These are phyloP conservation scores for Xenopus laevis DNA, from an alignment of 2,113 vertebrate species.

Conservation along the genomic window DNA sequence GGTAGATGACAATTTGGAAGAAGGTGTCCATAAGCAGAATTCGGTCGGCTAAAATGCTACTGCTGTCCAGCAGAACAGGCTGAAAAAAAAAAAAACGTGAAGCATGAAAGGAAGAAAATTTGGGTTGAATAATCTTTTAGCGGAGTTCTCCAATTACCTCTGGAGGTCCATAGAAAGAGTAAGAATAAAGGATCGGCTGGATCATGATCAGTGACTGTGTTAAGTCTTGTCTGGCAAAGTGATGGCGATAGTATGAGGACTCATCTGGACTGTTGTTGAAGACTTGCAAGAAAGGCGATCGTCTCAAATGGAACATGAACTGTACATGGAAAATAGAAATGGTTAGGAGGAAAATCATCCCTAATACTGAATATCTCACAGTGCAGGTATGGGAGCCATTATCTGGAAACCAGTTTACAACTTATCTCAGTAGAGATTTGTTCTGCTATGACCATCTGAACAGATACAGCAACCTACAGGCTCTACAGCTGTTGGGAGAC, in stretches of 20 bases:
- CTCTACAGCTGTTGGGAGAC: too few species aligned
- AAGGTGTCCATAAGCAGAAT: constrained; percentile 97
- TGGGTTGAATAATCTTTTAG: not conserved
- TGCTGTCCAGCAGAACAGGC: constrained; percentile 96
- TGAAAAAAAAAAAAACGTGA: constrained; percentile 48
- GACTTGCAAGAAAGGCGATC: constrained; percentile 94
- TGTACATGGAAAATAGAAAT: constrained; percentile 47
- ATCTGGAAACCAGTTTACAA: too few species aligned
- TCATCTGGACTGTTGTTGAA: constrained; percentile 98
- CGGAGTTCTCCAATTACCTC: constrained; percentile 66
- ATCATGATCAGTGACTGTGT: constrained; percentile 98
- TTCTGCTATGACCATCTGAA: too few species aligned
- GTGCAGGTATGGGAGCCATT: too few species aligned
- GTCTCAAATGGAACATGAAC: constrained; percentile 97
- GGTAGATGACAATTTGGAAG: constrained; percentile 96
- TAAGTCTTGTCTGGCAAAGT: constrained; percentile 91
- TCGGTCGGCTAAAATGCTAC: constrained; percentile 91
- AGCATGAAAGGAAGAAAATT: not conserved
- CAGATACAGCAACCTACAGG: too few species aligned
- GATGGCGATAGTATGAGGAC: constrained; percentile 91
- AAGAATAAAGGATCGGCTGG: constrained; percentile 95
- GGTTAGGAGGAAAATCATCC: too few species aligned
- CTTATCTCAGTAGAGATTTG: too few species aligned
- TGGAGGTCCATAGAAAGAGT: constrained; percentile 92
- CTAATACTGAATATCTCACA: too few species aligned